Base-by-base conservation (phyloP, 2,888 invertebrate species). In the Tachina fera region DNA sequence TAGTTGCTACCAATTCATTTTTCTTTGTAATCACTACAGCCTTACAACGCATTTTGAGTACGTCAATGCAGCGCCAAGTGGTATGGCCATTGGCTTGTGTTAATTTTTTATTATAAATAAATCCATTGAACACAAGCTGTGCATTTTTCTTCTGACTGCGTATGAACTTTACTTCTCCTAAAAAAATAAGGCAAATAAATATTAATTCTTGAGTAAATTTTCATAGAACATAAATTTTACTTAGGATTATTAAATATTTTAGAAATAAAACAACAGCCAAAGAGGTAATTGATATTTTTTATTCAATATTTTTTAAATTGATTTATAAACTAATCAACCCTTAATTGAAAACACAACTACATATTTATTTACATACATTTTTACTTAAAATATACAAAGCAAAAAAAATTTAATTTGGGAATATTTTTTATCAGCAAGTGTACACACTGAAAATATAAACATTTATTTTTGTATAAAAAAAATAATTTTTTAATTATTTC, bases 121-220 rank as follows among this genome's bases (percentile, higher is more conserved):
- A 93, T 41, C 92, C 91, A 63, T 91, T 90, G 88, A 90, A 92
- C 16, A 93, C 93, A 43, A 93, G 89, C 76, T 93, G 93, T 8
- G 93, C 92, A 87, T 93, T 93, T 88, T 93, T 93, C 89, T 93
- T 93, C 83, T 93, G 93, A 87, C 93, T 93, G 76, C 93, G 90
- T 87, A 93, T 93, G 87, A 93, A 93, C 84, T 91, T 90, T 53
- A 93, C 90, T 83, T 87, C 87, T 39, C 88, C 91, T 88, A 82
- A 77, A 72, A n/a, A 31, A 83, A 53, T 45, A 81, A 79, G 31
- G 16, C 9, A 68, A 63, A 43, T 43, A 65, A 19, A 13, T 61
- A 76, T 47, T 45, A 60, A 41, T 45, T 47, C 14, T 6, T 11
- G 0, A n/a, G 13, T 60, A 19, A 47, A 16, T 19, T 51, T 41